Base-by-base conservation (phyloP, 1,140 invertebrate species). In the Pogonognathellus flavescens region DNA sequence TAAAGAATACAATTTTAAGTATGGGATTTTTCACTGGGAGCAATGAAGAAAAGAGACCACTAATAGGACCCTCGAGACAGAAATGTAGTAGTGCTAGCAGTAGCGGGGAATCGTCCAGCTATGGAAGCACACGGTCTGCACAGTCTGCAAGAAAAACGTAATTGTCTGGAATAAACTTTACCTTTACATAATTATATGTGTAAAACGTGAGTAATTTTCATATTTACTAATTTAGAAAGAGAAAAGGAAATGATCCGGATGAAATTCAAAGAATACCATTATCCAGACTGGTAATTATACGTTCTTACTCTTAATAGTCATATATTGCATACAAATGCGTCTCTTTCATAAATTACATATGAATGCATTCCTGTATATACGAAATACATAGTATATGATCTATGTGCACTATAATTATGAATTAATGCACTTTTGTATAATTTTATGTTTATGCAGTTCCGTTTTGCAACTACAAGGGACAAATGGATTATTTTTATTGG, bases 401-500 rank as follows among this genome's bases (percentile, higher is more conserved):
- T n/a, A n/a, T n/a, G n/a, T n/a, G n/a, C n/a, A n/a, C n/a, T n/a
- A n/a, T n/a, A n/a, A n/a, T n/a, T n/a, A n/a, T n/a, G n/a, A n/a
- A n/a, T n/a, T 22, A 80, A 31, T 49, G 16, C 49, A 6, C 13
- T 85, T 18, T 85, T 80, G 14, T 55, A 6, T 55, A 6, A 62
- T 80, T 83, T 41, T 4, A 50, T 66, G 13, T 20, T 9, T 16
- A 41, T 91, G 86, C 89, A 94, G 93, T 94, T 93, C 89, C 90
- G 92, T 88, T 94, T 93, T 89, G 91, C 94, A 16, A 92, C 91
- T 4, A 89, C 76, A 49, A 89, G 87, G 52, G 94, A 95, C 89
- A 93, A 93, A 89, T 85, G 92, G 0, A 90, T 94, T 16, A 92
- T 95, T 86, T 86, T 89, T 13, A 86, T 94, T 14, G 94, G 93